phyloP scores from a whole-genome alignment of 2,888 invertebrate genomes.

The Phyllotreta cruciferae region DNA sequence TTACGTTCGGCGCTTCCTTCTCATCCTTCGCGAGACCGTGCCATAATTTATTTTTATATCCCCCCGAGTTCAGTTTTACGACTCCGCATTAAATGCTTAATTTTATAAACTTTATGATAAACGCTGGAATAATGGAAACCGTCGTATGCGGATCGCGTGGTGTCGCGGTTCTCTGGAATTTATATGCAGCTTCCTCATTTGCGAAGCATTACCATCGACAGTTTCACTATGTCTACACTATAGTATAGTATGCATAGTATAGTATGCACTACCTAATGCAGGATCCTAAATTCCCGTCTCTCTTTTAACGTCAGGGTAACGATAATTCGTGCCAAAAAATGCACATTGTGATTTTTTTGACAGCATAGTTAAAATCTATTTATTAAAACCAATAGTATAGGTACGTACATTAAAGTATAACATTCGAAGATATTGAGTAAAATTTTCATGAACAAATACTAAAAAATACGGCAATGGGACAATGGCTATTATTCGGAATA shows the following conservation, averaged over 20 bases:
- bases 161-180: constrained; percentile 37
- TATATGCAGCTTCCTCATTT: constrained; percentile 20
- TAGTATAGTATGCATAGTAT: neutral
- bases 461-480: too few species aligned
- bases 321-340: too few species aligned
- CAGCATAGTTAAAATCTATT: too few species aligned
- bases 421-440: too few species aligned
- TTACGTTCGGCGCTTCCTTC: constrained; percentile 30
- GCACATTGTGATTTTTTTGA: too few species aligned
- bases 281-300: too few species aligned
- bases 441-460: too few species aligned
- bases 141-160: constrained; percentile 34
- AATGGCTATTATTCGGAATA: too few species aligned
- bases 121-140: constrained; percentile 34
- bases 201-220: neutral
- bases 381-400: too few species aligned
- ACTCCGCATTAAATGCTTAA: constrained; percentile 38
- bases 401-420: too few species aligned
- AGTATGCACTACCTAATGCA: neutral
- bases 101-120: constrained; percentile 41
- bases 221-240: constrained; percentile 6
- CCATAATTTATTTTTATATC: constrained; percentile 38
- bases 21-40: constrained; percentile 29
- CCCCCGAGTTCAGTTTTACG: constrained; percentile 35
- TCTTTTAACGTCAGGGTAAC: too few species aligned